Conservation (phyloP, 2,888 invertebrate species). For the Spisula solida region DNA sequence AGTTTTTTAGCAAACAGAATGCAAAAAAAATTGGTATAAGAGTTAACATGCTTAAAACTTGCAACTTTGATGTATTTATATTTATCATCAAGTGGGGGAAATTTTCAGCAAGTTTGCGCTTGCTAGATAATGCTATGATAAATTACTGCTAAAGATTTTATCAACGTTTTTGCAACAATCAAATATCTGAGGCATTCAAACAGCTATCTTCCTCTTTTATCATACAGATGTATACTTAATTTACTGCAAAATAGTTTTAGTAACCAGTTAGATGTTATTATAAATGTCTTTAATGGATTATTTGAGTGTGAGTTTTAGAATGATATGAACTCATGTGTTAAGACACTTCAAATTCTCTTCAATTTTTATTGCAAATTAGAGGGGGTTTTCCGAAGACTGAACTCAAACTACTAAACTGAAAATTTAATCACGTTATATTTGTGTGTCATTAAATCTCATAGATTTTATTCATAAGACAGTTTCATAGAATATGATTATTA, state of each 20-base stretch:
- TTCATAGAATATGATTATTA: no score
- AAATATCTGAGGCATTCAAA: not conserved
- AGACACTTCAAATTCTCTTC: not conserved
- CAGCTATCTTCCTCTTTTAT: not conserved
- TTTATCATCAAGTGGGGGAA: slow-evolving; percentile 14
- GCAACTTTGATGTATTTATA: not conserved
- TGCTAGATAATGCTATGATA: not conserved
- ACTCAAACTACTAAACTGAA: no score
- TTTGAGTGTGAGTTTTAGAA: not conserved
- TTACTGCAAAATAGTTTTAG: not conserved
- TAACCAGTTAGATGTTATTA: not conserved
- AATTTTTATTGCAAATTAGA: no score
- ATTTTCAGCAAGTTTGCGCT: not conserved
- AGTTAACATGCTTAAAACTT: not conserved
- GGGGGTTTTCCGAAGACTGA: no score
- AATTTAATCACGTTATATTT: no score
- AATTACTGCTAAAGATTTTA: not conserved
- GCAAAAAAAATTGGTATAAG: no score
- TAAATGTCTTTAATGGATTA: not conserved
- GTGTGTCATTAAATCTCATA: no score
- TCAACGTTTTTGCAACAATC: not conserved
- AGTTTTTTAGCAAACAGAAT: no score
- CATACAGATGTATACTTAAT: not conserved
- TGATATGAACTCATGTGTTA: not conserved
- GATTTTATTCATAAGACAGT: no score